Conservation (phyloP, 2,888 invertebrate genomes). For the Cantharis lateralis region DNA sequence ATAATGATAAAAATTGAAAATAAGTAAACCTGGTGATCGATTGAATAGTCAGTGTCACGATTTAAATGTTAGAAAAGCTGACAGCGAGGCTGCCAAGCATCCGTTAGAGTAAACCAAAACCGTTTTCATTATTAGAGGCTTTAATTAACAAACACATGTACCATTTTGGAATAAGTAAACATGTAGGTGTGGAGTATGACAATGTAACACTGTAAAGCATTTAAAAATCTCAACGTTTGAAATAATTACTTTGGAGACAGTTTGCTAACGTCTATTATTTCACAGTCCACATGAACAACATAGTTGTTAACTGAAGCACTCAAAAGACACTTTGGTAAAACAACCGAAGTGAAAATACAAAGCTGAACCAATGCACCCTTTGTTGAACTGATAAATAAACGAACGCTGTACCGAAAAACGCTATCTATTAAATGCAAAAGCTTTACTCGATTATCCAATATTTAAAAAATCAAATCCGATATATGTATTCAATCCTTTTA, state of each 20-base stretch:
- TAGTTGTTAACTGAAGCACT: conserved; percentile 7
- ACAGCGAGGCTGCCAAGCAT: neutral
- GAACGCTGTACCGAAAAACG: conserved; percentile 7
- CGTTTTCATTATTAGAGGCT: neutral
- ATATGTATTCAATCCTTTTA: neutral
- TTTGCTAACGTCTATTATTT: neutral
- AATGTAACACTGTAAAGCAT: neutral
- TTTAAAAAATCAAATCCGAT: neutral
- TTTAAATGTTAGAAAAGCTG: neutral
- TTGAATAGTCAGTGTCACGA: neutral
- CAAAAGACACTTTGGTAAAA: conserved; percentile 19
- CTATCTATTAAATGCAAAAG: conserved; percentile 15
- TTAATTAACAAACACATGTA: neutral
- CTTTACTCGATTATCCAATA: conserved; percentile 7
- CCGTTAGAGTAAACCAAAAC: neutral
- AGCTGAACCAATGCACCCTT: conserved; percentile 26
- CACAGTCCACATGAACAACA: conserved; percentile 1
- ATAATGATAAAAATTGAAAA: neutral
- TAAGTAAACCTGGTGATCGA: neutral
- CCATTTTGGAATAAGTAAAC: neutral
- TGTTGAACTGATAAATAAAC: conserved; percentile 24
- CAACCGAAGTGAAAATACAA: conserved; percentile 26
- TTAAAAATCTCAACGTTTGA: neutral
- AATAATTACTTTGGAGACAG: neutral
- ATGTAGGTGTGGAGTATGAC: neutral